These are phyloP conservation scores for Ctenosaura bakeri DNA, from an alignment of 2,797 vertebrate genomes.

Conservation along the genomic window DNA sequence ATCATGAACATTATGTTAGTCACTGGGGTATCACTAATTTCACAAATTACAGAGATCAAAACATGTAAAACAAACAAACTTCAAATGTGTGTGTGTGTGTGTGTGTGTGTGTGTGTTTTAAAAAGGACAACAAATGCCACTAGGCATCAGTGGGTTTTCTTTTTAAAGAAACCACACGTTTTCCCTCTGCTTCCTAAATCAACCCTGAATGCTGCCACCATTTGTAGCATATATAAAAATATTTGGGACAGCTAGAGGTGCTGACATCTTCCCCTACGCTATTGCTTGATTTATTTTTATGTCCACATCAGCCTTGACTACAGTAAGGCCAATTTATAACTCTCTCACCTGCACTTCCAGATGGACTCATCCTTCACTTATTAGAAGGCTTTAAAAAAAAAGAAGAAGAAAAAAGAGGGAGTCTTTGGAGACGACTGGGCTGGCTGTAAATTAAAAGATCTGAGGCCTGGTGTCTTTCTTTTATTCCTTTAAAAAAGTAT, in stretches of 20 bases:
- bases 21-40: neutral
- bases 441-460: constrained; percentile 59
- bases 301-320: constrained; percentile 45
- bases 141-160: neutral
- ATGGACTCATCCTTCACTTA: constrained; percentile 57
- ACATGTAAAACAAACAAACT: neutral
- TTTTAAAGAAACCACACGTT: neutral
- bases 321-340: constrained; percentile 62
- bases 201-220: constrained; percentile 26
- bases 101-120: neutral
- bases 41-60: neutral
- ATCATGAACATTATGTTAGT: neutral
- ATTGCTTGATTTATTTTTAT: constrained; percentile 52
- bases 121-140: neutral
- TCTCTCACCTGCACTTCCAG: constrained; percentile 35
- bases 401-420: neutral
- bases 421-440: constrained; percentile 43
- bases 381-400: constrained; percentile 49
- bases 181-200: constrained; percentile 50
- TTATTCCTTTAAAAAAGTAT: constrained; percentile 42
- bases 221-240: constrained; percentile 18
- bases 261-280: neutral
- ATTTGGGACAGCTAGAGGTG: neutral
- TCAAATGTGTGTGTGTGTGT: neutral
- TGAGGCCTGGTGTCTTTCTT: constrained; percentile 48